Evolutionary conservation across 2,113 vertebrate species (phyloP).

Genomic region (Diadophis punctatus): DNA sequence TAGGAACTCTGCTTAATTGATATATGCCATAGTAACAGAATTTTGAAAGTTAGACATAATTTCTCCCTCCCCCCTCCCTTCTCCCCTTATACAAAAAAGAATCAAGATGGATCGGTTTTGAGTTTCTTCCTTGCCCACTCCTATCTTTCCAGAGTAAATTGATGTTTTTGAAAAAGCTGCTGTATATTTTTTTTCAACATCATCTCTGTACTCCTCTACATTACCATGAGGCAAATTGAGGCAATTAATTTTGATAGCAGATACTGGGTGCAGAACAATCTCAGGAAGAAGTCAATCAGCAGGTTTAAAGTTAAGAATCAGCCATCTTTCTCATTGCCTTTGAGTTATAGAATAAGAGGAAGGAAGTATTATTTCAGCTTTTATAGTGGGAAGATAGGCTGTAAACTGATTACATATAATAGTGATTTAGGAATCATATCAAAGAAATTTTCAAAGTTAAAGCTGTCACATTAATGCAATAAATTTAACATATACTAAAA

Average conservation of each 20-base stretch:
- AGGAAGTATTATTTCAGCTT: neutral
- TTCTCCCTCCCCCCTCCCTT: fast-evolving
- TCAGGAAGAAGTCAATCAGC: neutral
- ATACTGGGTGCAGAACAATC: neutral
- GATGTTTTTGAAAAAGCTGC: neutral
- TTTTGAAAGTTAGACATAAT: neutral
- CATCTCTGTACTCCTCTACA: neutral
- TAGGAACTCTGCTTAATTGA: neutral
- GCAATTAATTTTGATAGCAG: neutral
- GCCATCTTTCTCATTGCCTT: neutral
- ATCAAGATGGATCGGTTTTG: neutral
- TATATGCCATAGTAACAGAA: neutral
- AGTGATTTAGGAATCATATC: neutral
- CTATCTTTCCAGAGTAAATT: neutral
- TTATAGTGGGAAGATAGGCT: neutral
- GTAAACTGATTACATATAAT: neutral
- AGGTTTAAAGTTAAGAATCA: neutral
- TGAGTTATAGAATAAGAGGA: neutral
- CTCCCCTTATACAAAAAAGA: neutral
- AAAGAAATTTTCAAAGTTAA: neutral
- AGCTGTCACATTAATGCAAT: neutral
- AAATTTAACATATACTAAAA: neutral
- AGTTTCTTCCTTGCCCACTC: neutral
- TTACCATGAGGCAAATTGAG: neutral
- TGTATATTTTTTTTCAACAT: neutral